Evolutionary conservation across 1,140 invertebrate genomes (phyloP), one percentile per base, ranked within the genome.

Genomic region (Leguminivora glycinivorella): DNA sequence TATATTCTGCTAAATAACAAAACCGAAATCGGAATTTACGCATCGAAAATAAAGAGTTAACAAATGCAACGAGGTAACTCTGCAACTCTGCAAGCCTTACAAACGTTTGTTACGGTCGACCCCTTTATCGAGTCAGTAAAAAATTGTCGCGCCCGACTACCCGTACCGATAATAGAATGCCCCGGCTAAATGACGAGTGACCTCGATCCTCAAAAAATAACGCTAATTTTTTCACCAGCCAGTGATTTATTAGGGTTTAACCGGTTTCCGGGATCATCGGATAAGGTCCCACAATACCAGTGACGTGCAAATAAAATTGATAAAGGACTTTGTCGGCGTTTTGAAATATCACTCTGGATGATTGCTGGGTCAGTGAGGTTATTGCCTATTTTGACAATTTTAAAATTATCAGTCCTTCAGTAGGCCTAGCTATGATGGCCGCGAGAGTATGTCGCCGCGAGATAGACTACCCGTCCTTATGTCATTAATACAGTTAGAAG

Each of bases 181-280:
- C 19, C 60, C 58, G 34, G 71, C 31, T 60, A 70, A 74, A 74
- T 74, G 72, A 76, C 75, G 67, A 72, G 69, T 75, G 75, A 72
- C 72, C 72, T 67, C 58, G 67, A 58, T 71, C 56, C 68, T 60
- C 69, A 73, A 75, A 77, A 43, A 75, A 79, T 75, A 70, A 75
- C 72, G 73, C 72, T 74, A 79, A 79, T 79, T 77, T 72, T 74
- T 73, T 70, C 67, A 71, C 56, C 58, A 63, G 67, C 66, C 60
- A 29, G 72, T 73, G 77, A 79, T 79, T 79, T 79, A 79, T 79
- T 73, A 72, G 31, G 60, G 71, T n/a, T 40, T 63, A 70, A 74
- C 70, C 73, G 73, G 76, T 69, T 68, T 72, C 72, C 69, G 68
- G 70, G 66, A 58, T 56, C 66, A 70, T 69, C 52, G 69, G 72